Conservation (phyloP, 2,797 vertebrate species). For the Gallinago stenura region DNA sequence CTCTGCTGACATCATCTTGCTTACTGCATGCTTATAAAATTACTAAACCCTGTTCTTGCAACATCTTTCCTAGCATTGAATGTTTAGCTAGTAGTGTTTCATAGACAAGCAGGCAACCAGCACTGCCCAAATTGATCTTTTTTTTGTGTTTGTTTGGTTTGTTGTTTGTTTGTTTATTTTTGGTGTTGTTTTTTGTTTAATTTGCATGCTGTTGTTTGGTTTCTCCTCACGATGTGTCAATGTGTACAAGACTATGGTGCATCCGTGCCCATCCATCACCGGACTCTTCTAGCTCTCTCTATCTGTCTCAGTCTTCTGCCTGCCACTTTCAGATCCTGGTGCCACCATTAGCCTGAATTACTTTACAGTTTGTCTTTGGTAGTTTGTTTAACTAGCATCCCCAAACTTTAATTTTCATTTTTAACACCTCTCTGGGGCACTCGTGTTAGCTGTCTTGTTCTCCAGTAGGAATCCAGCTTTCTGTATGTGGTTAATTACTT, state of each 20-base stretch:
- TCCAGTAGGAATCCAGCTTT: constrained; percentile 32
- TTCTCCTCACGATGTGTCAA: constrained; percentile 30
- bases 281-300: constrained; percentile 64
- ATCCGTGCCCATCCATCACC: constrained; percentile 77
- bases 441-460: neutral
- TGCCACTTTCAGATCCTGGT: constrained; percentile 27
- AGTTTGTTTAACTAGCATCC: constrained; percentile 31
- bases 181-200: constrained; percentile 52
- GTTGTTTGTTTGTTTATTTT: constrained; percentile 55
- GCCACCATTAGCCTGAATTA: constrained; percentile 4
- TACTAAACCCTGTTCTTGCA: constrained; percentile 57
- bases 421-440: constrained; percentile 55
- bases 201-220: constrained; percentile 70
- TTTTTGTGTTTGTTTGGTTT: constrained; percentile 68
- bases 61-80: constrained; percentile 78
- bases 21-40: constrained; percentile 62
- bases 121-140: constrained; percentile 86
- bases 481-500: constrained; percentile 41
- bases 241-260: constrained; percentile 46
- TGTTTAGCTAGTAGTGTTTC: constrained; percentile 89
- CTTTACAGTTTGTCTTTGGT: constrained; percentile 8
- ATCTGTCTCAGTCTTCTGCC: constrained; percentile 75
- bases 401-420: constrained; percentile 30
- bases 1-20: constrained; percentile 23
- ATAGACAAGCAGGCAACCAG: constrained; percentile 99